Conservation (phyloP, 2,888 invertebrate genomes). For the Chydorus sphaericus region DNA sequence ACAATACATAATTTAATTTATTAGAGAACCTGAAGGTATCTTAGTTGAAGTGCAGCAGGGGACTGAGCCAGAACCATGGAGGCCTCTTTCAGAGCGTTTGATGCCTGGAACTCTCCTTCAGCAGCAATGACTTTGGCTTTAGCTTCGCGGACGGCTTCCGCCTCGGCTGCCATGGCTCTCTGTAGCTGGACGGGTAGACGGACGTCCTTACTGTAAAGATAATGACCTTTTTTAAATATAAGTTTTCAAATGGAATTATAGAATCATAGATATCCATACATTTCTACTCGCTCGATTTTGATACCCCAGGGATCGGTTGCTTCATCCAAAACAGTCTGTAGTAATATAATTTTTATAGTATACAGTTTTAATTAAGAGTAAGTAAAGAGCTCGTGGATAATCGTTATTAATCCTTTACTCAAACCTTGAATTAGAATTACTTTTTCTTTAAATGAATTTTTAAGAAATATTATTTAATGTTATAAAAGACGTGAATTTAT, state of each 20-base stretch:
- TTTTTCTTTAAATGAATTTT: too few species aligned
- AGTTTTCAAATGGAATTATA: background rate
- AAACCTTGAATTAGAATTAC: too few species aligned
- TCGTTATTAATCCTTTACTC: too few species aligned
- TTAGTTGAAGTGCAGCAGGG: slow-evolving; percentile 81
- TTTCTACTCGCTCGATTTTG: slow-evolving; percentile 91
- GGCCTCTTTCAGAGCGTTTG: slow-evolving; percentile 84
- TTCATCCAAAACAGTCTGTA: slow-evolving; percentile 58
- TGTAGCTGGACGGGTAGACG: slow-evolving; percentile 81
- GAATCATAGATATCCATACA: slow-evolving; percentile 62
- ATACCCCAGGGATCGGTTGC: slow-evolving; percentile 85
- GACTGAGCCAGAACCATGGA: slow-evolving; percentile 90
- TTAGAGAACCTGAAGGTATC: slow-evolving; percentile 71
- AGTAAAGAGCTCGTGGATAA: too few species aligned
- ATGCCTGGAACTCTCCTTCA: slow-evolving; percentile 92
- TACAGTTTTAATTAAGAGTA: too few species aligned
- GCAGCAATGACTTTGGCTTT: slow-evolving; percentile 63
- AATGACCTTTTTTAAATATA: too few species aligned
- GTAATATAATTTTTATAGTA: too few species aligned
- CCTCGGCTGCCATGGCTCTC: slow-evolving; percentile 91
- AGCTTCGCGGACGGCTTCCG: slow-evolving; percentile 82
- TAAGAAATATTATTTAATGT: too few species aligned
- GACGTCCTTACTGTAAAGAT: slow-evolving; percentile 70
- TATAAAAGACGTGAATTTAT: too few species aligned
- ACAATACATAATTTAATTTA: background rate